Percentiles rank a stretch among this genome's conserved stretches.
Conservation (phyloP, 2,888 invertebrate species). For the Oeneis ivallda region DNA sequence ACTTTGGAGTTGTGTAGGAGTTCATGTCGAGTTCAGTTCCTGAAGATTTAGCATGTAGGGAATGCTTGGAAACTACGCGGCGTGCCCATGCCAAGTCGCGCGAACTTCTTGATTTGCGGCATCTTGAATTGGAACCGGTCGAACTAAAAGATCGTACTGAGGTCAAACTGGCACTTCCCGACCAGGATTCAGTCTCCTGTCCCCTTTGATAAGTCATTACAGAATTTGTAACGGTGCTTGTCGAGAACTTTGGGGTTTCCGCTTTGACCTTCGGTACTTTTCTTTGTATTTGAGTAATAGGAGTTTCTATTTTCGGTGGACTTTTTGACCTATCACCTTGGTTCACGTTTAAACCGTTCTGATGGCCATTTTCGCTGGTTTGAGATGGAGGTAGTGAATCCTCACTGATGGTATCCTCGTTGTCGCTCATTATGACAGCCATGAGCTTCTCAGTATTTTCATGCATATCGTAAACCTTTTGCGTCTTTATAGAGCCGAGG, state of each 20-base stretch:
- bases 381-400: constrained; percentile 18
- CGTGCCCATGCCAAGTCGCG: constrained; percentile 65
- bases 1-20: constrained; percentile 56
- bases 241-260: constrained; percentile 49
- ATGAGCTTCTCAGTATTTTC: constrained; percentile 67
- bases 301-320: constrained; percentile 65
- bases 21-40: constrained; percentile 54
- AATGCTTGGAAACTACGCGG: constrained; percentile 55
- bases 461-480: constrained; percentile 67
- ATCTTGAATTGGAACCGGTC: constrained; percentile 54
- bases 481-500: constrained; percentile 52
- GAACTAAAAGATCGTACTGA: constrained; percentile 52
- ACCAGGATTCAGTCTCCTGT: constrained; percentile 55
- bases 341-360: constrained; percentile 34
- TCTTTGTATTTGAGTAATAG: constrained; percentile 61
- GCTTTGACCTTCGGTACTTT: constrained; percentile 33
- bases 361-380: constrained; percentile 39
- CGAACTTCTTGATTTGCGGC: constrained; percentile 49
- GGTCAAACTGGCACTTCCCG: constrained; percentile 49
- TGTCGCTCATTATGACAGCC: constrained; percentile 61
- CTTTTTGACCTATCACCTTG: constrained; percentile 46
- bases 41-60: constrained; percentile 45
- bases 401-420: constrained; percentile 43
- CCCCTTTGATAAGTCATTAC: constrained; percentile 48
- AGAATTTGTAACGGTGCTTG: constrained; percentile 56